Evolutionary conservation across 1,140 invertebrate genomes (phyloP), one percentile per base, ranked within the genome.

Genomic region (Triops cancriformis): DNA sequence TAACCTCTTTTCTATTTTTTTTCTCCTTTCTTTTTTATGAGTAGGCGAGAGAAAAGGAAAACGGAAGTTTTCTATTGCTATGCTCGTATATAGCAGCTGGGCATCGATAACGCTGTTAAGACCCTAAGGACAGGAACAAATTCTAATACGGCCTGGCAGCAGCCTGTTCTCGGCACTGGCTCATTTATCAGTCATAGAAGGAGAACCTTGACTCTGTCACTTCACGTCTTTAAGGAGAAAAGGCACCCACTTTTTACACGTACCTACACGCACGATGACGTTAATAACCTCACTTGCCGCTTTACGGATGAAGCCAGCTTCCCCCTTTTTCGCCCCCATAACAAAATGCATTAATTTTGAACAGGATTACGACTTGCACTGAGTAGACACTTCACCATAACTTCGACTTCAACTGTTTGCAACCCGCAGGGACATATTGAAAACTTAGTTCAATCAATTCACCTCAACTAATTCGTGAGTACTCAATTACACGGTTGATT

Each of bases 141-240:
- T 64, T 64, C 51, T 64, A 64, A 64, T 64, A 64, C 51, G 51
- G 51, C 14, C n/a, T n/a, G 51, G 51, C 51, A 64, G 51, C 51
- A 10, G 51, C 51, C 51, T 64, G 51, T 64, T 64, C 10, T 64
- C 18, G 51, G 14, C n/a, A 23, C 51, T 18, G 18, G 51, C 51
- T 64, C 51, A 64, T 64, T 64, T 64, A 64, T 64, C 51, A 64
- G 23, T 23, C 18, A 23, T n/a, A 18, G n/a, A 18, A 64, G 18
- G 51, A 23, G 14, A 64, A 18, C 6, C 18, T 64, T 23, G 51
- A 64, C 51, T 64, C 18, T 64, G 18, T 18, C n/a, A 18, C 23
- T 64, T 14, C 51, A 23, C 7, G 51, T 64, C 51, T n/a, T 11
- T 64, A 18, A 23, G 14, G 51, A 4, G 23, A 14, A 18, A 64